A percentile compares a stretch with the other conserved stretches of the same genome.
Conservation (phyloP, 2,113 vertebrate species). For the Sakesphorus luctuosus region DNA sequence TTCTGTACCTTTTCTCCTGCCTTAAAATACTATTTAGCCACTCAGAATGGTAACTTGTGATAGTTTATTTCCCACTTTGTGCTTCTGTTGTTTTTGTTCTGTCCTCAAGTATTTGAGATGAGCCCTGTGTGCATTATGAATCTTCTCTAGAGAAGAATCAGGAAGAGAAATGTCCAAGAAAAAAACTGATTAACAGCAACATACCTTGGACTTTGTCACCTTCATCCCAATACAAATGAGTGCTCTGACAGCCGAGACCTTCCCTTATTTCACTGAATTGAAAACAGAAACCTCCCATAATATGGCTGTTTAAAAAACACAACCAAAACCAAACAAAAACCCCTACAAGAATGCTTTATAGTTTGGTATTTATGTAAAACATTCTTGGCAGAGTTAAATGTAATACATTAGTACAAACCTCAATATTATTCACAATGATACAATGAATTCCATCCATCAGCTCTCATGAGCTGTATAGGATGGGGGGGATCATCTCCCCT, state of each 20-base stretch:
- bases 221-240: background rate
- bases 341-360: background rate
- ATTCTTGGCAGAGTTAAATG: constrained; percentile 68
- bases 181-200: background rate
- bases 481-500: background rate
- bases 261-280: background rate
- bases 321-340: background rate
- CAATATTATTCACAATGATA: constrained; percentile 62
- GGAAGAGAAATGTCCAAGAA: background rate
- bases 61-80: background rate
- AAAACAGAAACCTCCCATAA: background rate
- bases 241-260: background rate
- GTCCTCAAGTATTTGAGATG: background rate
- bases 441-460: constrained; percentile 10
- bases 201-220: background rate
- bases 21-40: background rate
- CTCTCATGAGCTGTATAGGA: background rate
- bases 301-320: background rate
- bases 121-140: background rate
- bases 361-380: constrained; percentile 67
- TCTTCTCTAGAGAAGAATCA: background rate
- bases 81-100: background rate
- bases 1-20: background rate
- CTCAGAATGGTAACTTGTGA: background rate
- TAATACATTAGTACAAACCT: constrained; percentile 76